Percentiles rank a stretch among this genome's conserved stretches.
phyloP scores from a whole-genome alignment of 2,888 invertebrate genomes.

The Dryadula phaetusa region DNA sequence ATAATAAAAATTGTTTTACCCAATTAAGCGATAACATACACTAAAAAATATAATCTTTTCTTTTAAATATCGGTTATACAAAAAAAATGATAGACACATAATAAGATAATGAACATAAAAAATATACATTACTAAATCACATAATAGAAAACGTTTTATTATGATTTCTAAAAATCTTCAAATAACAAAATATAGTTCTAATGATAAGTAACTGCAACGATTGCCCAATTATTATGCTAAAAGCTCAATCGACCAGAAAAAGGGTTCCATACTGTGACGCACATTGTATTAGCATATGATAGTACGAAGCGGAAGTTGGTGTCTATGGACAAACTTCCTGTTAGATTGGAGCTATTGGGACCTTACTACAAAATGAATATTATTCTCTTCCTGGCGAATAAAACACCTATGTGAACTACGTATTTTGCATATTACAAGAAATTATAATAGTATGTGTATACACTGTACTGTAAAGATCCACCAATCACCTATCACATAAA shows the following conservation, averaged over 20 bases:
- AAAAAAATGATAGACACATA: too few relatives aligned
- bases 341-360: constrained; percentile 19
- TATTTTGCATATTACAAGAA: too few relatives aligned
- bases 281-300: constrained; percentile 40
- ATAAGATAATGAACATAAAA: too few relatives aligned
- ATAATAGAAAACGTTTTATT: neutral
- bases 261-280: constrained; percentile 54
- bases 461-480: too few relatives aligned
- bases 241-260: constrained; percentile 69
- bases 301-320: constrained; percentile 36
- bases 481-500: too few relatives aligned
- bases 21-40: too few relatives aligned
- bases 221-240: constrained; percentile 55
- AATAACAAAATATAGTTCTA: neutral
- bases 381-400: constrained; percentile 4
- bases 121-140: neutral
- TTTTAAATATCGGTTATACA: too few relatives aligned
- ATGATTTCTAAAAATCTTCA: neutral
- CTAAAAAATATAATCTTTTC: too few relatives aligned
- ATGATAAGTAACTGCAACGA: constrained; percentile 17
- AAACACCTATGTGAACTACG: too few relatives aligned
- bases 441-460: too few relatives aligned
- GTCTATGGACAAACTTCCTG: constrained; percentile 41
- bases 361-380: constrained; percentile 4
- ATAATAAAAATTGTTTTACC: too few relatives aligned